Base-by-base conservation (phyloP, 2,888 invertebrate genomes). In the Apamea monoglypha region DNA sequence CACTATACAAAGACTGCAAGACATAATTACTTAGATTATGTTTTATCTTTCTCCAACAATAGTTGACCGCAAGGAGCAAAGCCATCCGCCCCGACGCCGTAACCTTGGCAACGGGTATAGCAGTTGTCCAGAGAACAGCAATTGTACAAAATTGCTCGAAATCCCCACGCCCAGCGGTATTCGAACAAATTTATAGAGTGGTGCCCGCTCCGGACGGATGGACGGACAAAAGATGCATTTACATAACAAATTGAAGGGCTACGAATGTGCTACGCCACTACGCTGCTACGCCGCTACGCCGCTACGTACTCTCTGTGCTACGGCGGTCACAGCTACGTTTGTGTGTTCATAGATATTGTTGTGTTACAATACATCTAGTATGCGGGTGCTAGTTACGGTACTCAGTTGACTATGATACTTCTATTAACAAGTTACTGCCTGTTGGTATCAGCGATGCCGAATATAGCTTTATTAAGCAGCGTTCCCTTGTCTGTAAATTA, bases 231-330 rank as follows among this genome's bases (percentile, higher is more conserved):
- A 96, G 96, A 94, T 94, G 90, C 94, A 96, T 96, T 96, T 96
- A 95, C 96, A 96, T 96, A 96, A 93, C 95, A 96, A 96, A 96
- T 96, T 96, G 96, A 96, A 95, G 96, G 96, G 95, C 95, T 92
- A 93, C 93, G 93, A 90, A 87, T 88, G 85, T 87, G 86, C 86
- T 90, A 89, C 85, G 83, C 76, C 68, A 75, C 76, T 88, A 82
- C 80, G 78, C 69, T 47, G 79, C 84, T 80, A 85, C 78, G 84
- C 36, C 36, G 79, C 73, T 74, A 87, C 84, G 81, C 70, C 71
- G 82, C 78, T 75, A 76, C 75, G 72, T 77, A 80, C 66, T 72
- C 81, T 74, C 71, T 82, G 64, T 72, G 83, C 88, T 87, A 87
- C 89, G 85, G 76, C 6, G 74, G 66, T 74, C 32, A 40, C 21